Evolutionary conservation across 2,797 vertebrate genomes (phyloP).

Genomic region (Gambelia wislizenii): DNA sequence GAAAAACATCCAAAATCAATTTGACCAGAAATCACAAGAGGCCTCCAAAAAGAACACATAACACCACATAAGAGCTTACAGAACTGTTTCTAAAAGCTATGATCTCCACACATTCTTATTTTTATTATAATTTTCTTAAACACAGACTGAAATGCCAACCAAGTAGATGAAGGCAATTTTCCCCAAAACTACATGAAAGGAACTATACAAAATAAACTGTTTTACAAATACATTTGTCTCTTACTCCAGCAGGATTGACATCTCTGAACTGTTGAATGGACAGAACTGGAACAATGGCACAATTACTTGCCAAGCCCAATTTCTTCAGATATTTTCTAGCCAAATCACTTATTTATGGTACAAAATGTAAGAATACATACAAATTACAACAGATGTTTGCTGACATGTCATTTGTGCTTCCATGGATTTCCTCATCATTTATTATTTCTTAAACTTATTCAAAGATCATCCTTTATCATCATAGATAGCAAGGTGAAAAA

Average conservation of each 20-base stretch:
- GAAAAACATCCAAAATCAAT: slow-evolving; percentile 13
- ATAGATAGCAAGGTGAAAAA: neutral
- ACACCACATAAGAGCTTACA: neutral
- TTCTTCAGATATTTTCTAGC: slow-evolving; percentile 38
- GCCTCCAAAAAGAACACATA: neutral
- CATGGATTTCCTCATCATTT: slow-evolving; percentile 52
- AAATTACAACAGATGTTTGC: slow-evolving; percentile 17
- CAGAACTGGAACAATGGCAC: slow-evolving; percentile 45
- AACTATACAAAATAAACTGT: slow-evolving; percentile 64
- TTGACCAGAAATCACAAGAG: neutral
- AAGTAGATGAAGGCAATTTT: slow-evolving; percentile 57
- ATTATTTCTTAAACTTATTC: neutral
- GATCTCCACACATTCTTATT: slow-evolving; percentile 34
- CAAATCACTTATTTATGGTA: slow-evolving; percentile 30
- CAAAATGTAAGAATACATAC: slow-evolving; percentile 27
- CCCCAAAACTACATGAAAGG: slow-evolving; percentile 42
- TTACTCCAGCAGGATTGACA: slow-evolving; percentile 52
- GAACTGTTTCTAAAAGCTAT: slow-evolving; percentile 7
- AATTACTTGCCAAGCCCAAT: slow-evolving; percentile 54
- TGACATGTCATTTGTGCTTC: slow-evolving; percentile 25
- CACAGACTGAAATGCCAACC: slow-evolving; percentile 76
- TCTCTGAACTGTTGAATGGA: slow-evolving; percentile 50
- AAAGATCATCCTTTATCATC: neutral
- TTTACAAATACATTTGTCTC: slow-evolving; percentile 49
- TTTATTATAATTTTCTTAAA: slow-evolving; percentile 39